Conservation (phyloP, 92 coral and sea anemone genomes). For the Parazoanthus atlanticus region DNA sequence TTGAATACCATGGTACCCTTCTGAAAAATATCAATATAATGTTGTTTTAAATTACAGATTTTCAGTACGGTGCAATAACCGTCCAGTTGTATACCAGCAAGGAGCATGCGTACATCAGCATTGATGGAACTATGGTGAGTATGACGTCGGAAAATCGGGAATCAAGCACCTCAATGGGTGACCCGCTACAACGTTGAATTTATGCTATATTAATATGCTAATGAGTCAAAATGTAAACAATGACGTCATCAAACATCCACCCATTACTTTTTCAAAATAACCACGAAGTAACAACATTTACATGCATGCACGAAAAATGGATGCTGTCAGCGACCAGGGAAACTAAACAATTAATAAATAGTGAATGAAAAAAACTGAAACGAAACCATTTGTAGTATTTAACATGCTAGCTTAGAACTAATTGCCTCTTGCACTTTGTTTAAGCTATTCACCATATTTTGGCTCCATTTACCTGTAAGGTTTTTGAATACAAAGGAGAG, state of each 20-base stretch:
- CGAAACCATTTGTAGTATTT: too few relatives aligned
- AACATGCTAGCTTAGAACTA: neutral
- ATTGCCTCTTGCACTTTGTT: neutral
- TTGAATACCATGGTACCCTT: too few relatives aligned
- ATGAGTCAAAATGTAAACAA: too few relatives aligned
- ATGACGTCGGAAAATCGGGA: neutral
- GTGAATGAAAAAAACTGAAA: too few relatives aligned
- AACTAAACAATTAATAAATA: too few relatives aligned
- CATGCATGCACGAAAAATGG: too few relatives aligned
- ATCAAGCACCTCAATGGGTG: too few relatives aligned
- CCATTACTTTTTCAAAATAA: too few relatives aligned
- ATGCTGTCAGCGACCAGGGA: too few relatives aligned
- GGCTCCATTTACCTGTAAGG: neutral
- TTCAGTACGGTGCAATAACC: slow-evolving; percentile 17
- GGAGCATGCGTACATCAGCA: slow-evolving; percentile 39
- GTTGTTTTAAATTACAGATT: neutral
- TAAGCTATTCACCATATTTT: neutral
- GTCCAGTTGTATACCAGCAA: slow-evolving; percentile 32
- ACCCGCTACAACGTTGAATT: too few relatives aligned
- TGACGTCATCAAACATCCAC: neutral
- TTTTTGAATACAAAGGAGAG: slow-evolving; percentile 21
- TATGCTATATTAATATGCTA: too few relatives aligned
- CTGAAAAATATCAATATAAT: neutral
- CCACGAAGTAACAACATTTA: too few relatives aligned
- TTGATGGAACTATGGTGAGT: slow-evolving; percentile 30